phyloP scores from a whole-genome alignment of 35 echinoderm and acorn worm species.

The Lytechinus pictus region DNA sequence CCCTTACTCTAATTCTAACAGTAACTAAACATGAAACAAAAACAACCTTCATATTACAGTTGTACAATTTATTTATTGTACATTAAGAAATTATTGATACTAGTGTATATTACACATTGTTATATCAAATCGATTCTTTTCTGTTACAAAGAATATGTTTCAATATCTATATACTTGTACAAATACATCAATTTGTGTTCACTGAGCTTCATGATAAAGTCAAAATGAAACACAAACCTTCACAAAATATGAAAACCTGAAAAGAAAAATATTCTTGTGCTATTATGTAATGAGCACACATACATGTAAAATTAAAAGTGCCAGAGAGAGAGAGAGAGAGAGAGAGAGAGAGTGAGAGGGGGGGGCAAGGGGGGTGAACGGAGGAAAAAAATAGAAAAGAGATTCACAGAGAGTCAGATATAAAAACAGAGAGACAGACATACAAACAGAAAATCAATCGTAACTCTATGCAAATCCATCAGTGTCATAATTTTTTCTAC shows the following conservation, averaged over 20 bases:
- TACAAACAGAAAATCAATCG: too few species aligned
- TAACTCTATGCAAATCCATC: too few species aligned
- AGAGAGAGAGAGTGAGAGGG: neutral
- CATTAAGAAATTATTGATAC: neutral
- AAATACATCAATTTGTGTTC: neutral
- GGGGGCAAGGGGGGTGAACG: neutral
- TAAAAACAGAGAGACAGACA: too few species aligned
- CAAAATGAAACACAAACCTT: neutral
- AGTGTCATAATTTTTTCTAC: too few species aligned
- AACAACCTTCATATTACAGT: neutral
- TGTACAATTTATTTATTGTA: neutral
- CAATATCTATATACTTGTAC: neutral
- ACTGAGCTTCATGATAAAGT: neutral
- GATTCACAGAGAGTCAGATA: too few species aligned
- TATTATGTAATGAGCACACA: neutral
- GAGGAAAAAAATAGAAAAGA: neutral
- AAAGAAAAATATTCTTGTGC: too few species aligned
- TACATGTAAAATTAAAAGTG: neutral
- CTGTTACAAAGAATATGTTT: neutral
- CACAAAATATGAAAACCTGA: too few species aligned
- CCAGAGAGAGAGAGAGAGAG: neutral
- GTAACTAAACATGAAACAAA: neutral
- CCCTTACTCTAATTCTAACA: too few species aligned
- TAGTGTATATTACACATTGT: neutral
- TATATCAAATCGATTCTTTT: neutral